Percentiles rank a stretch among this genome's conserved stretches.
phyloP scores from a whole-genome alignment of 2,797 vertebrate species.

The Myotis myotis region DNA sequence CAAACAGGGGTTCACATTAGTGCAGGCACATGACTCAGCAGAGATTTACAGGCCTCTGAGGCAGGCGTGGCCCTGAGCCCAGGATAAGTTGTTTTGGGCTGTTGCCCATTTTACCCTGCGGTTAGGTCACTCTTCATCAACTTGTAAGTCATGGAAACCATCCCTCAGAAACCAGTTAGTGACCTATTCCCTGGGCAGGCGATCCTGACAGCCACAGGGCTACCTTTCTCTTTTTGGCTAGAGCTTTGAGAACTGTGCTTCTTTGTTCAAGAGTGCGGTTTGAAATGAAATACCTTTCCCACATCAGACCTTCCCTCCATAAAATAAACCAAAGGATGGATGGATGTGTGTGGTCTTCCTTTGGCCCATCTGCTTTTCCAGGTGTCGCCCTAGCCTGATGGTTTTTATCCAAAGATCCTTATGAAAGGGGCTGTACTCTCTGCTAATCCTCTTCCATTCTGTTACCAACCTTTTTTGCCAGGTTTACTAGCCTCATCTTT shows the following conservation, averaged over 20 bases:
- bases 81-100: constrained; percentile 20
- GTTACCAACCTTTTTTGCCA: neutral
- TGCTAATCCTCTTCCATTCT: neutral
- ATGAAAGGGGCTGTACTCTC: neutral
- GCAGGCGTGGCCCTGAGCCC: constrained; percentile 60
- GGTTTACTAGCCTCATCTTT: neutral
- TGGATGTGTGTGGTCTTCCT: neutral
- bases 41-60: constrained; percentile 56
- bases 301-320: neutral
- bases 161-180: neutral
- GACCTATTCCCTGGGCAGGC: neutral
- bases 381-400: neutral
- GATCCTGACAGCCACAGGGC: neutral
- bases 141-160: constrained; percentile 44
- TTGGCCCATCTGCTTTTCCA: constrained; percentile 6
- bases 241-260: constrained; percentile 35
- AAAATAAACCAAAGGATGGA: neutral
- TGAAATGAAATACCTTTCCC: constrained; percentile 36
- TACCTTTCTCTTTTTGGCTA: neutral
- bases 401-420: neutral
- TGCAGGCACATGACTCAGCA: constrained; percentile 67
- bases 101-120: constrained; percentile 58
- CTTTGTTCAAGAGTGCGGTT: neutral
- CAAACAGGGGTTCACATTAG: constrained; percentile 57
- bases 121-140: constrained; percentile 53